These are phyloP conservation scores for Drosophila jambulina DNA, from an alignment of 1,140 invertebrate genomes.

Conservation along the genomic window DNA sequence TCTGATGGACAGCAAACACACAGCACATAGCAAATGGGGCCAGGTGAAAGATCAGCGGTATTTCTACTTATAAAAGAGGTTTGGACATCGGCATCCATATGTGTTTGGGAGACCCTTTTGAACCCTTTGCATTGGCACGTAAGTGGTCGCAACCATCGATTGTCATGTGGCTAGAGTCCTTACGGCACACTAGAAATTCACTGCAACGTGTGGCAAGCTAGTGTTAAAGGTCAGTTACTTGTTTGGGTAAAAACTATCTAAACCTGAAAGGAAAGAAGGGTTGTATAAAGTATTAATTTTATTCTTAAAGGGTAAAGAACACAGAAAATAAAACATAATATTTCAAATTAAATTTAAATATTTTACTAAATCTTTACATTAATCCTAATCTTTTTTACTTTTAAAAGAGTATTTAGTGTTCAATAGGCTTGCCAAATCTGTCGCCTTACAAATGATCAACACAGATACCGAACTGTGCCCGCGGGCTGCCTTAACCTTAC, in stretches of 20 bases:
- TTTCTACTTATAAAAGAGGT: slow-evolving; percentile 22
- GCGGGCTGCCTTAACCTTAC: slow-evolving; percentile 48
- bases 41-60: slow-evolving; percentile 68
- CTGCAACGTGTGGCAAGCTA: background rate
- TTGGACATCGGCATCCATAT: slow-evolving; percentile 20
- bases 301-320: background rate
- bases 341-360: background rate
- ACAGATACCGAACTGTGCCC: slow-evolving; percentile 67
- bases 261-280: no score
- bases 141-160: slow-evolving; percentile 75
- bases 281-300: no score
- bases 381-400: background rate
- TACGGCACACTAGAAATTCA: slow-evolving; percentile 13
- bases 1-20: slow-evolving; percentile 76
- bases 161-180: slow-evolving; percentile 64
- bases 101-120: slow-evolving; percentile 57
- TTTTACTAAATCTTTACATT: no score
- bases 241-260: no score
- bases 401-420: slow-evolving; percentile 52
- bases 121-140: slow-evolving; percentile 78
- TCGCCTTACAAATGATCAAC: slow-evolving; percentile 81
- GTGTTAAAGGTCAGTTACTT: background rate
- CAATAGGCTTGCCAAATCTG: slow-evolving; percentile 57
- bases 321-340: background rate
- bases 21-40: slow-evolving; percentile 60